A percentile compares a stretch with the other conserved stretches of the same genome.
phyloP scores from a whole-genome alignment of 2,797 vertebrate species.

The Ataeniobius toweri region DNA sequence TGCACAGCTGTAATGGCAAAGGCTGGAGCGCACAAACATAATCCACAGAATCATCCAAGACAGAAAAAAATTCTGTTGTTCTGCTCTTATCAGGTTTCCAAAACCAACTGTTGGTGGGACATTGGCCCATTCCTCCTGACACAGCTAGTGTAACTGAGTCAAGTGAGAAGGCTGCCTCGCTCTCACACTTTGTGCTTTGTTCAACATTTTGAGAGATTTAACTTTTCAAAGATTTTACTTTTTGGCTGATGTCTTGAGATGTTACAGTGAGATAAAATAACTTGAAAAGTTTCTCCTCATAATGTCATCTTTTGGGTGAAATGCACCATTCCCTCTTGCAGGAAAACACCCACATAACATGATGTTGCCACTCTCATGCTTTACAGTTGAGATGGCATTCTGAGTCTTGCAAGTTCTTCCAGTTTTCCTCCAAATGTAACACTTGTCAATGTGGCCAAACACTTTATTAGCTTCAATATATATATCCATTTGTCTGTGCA shows the following conservation, averaged over 20 bases:
- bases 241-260: not conserved
- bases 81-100: not conserved
- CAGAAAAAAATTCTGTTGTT: not conserved
- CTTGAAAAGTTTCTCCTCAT: not conserved
- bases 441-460: not conserved
- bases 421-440: not conserved
- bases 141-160: not conserved
- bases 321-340: no score
- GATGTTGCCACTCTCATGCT: not conserved
- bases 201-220: not conserved
- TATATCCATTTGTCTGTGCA: not conserved
- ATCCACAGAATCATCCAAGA: not conserved
- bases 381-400: not conserved
- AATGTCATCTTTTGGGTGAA: not conserved
- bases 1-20: constrained; percentile 1
- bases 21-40: constrained; percentile 3
- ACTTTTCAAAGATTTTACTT: no score
- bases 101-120: no score
- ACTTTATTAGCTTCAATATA: no score
- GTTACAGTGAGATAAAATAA: not conserved
- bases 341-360: not conserved
- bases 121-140: not conserved
- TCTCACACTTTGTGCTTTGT: not conserved
- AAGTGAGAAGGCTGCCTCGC: no score
- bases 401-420: not conserved